These are phyloP conservation scores for Shargacucullia verbasci DNA, from an alignment of 2,888 invertebrate species.

Conservation along the genomic window DNA sequence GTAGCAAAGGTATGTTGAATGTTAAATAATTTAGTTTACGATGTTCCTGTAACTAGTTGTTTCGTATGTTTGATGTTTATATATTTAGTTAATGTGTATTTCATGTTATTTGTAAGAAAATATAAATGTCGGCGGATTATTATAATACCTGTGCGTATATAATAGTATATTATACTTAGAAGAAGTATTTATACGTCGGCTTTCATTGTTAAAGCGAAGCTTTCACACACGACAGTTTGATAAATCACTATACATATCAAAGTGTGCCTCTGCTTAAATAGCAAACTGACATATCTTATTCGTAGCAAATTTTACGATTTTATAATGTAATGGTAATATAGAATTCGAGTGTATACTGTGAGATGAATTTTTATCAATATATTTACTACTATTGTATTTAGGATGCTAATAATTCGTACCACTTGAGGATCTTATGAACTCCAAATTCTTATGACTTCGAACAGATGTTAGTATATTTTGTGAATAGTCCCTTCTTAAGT, in stretches of 20 bases:
- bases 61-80: slow-evolving; percentile 65
- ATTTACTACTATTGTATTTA: slow-evolving; percentile 82
- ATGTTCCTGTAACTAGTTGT: slow-evolving; percentile 79
- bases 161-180: slow-evolving; percentile 59
- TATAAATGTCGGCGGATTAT: slow-evolving; percentile 54
- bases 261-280: slow-evolving; percentile 88
- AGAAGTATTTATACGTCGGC: slow-evolving; percentile 69
- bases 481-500: slow-evolving; percentile 81
- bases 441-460: slow-evolving; percentile 87
- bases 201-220: slow-evolving; percentile 84
- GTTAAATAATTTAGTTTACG: slow-evolving; percentile 69
- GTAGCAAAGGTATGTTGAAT: slow-evolving; percentile 59
- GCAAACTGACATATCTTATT: slow-evolving; percentile 86
- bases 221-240: slow-evolving; percentile 73
- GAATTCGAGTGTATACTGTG: slow-evolving; percentile 79
- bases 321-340: slow-evolving; percentile 77
- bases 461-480: slow-evolving; percentile 84
- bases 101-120: slow-evolving; percentile 54
- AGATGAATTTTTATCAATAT: slow-evolving; percentile 84
- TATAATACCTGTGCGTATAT: slow-evolving; percentile 66
- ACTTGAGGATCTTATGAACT: slow-evolving; percentile 87
- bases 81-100: slow-evolving; percentile 64
- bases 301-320: slow-evolving; percentile 83
- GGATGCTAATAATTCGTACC: slow-evolving; percentile 83
- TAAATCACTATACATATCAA: slow-evolving; percentile 86